Percentiles rank a stretch among this genome's conserved stretches.
These are phyloP conservation scores for Neosilurus mollespiculum DNA, from an alignment of 2,797 vertebrate genomes.

Conservation along the genomic window DNA sequence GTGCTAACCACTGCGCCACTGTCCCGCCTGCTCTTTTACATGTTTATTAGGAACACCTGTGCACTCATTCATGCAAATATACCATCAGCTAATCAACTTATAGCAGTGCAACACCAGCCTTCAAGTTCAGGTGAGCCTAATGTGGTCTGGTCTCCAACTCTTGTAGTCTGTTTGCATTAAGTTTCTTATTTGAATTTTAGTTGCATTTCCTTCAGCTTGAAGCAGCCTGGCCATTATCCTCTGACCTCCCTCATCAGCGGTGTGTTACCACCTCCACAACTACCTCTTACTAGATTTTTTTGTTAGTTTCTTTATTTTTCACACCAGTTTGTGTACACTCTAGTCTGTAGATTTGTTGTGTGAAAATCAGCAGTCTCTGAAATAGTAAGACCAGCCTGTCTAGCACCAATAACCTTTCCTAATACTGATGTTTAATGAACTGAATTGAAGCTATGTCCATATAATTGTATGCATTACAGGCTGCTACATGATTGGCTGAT, in stretches of 20 bases:
- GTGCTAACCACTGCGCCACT: too few species aligned
- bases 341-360: not conserved
- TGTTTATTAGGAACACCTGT: not conserved
- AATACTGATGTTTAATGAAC: not conserved
- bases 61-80: not conserved
- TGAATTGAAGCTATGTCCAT: not conserved
- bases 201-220: not conserved
- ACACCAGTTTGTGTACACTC: not conserved
- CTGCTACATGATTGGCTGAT: not conserved
- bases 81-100: not conserved
- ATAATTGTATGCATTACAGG: not conserved
- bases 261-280: not conserved
- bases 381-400: not conserved
- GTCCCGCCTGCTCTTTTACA: not conserved
- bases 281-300: not conserved
- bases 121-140: not conserved
- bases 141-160: not conserved
- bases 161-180: not conserved
- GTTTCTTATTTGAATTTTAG: not conserved
- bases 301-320: not conserved
- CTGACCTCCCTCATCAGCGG: not conserved
- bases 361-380: not conserved
- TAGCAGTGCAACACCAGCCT: not conserved
- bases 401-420: not conserved
- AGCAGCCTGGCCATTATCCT: not conserved